Conservation (phyloP, 2,888 invertebrate genomes). For the Criorhina ranunculi region DNA sequence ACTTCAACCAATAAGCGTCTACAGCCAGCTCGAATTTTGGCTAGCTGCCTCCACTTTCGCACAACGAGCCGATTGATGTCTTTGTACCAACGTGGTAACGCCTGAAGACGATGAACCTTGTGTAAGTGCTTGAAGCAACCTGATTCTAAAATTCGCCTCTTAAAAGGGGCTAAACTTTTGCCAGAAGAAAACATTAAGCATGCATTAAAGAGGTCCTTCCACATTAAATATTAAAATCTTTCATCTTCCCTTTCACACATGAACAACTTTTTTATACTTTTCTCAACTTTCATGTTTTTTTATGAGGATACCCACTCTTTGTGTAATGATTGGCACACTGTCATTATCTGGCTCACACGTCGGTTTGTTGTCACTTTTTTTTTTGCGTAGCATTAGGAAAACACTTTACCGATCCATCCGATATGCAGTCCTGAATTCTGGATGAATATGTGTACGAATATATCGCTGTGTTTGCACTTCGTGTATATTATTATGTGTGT, state of each 20-base stretch:
- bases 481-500: conserved; percentile 4
- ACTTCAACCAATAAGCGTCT: no score
- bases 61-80: no score
- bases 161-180: no score
- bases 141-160: no score
- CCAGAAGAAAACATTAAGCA: no score
- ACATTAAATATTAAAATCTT: no score
- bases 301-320: neutral
- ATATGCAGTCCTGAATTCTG: conserved; percentile 13
- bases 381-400: neutral
- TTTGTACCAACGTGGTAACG: no score
- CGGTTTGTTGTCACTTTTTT: conserved; percentile 22
- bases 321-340: conserved; percentile 15
- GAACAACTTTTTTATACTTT: neutral
- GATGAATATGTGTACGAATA: neutral
- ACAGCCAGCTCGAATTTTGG: no score
- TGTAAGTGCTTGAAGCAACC: no score
- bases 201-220: no score
- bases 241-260: neutral
- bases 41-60: no score
- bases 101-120: no score
- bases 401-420: conserved; percentile 7
- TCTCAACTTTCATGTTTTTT: neutral
- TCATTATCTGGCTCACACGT: conserved; percentile 19
- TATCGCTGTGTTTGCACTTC: neutral